These are phyloP conservation scores for Drosophila stalkeri DNA, from an alignment of 2,888 invertebrate species.

Conservation along the genomic window DNA sequence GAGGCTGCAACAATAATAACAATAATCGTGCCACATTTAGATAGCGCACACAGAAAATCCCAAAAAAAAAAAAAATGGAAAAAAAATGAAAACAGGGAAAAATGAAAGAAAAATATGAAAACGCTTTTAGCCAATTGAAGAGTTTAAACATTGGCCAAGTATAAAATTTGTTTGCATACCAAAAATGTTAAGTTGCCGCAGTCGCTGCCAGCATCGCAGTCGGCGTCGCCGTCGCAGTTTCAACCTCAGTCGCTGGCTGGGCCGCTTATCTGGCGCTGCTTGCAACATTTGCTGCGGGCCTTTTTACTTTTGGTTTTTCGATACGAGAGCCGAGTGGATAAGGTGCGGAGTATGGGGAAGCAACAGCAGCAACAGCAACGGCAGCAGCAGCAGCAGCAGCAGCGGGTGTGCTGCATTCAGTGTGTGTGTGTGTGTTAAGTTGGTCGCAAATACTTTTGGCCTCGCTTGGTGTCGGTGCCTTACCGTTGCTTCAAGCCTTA, in stretches of 20 bases:
- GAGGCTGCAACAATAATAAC: constrained; percentile 70
- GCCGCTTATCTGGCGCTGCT: constrained; percentile 79
- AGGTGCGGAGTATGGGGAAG: constrained; percentile 35
- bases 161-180: constrained; percentile 78
- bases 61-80: neutral
- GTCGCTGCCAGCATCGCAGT: constrained; percentile 30
- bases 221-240: constrained; percentile 30
- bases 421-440: constrained; percentile 62
- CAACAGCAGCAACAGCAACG: constrained; percentile 21
- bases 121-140: constrained; percentile 80
- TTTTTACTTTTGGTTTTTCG: constrained; percentile 79
- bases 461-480: constrained; percentile 80
- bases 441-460: constrained; percentile 78
- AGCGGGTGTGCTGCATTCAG: constrained; percentile 52
- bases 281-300: constrained; percentile 78
- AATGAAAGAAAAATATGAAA: constrained; percentile 38
- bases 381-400: constrained; percentile 17
- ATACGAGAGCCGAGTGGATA: constrained; percentile 66
- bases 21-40: constrained; percentile 82
- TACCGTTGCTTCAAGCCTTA: constrained; percentile 68
- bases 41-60: constrained; percentile 55
- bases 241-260: constrained; percentile 62
- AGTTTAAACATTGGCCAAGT: constrained; percentile 82
- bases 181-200: constrained; percentile 70
- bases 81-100: neutral